Base-by-base conservation (phyloP, 1,140 invertebrate species). In the Habropoda laboriosa region DNA sequence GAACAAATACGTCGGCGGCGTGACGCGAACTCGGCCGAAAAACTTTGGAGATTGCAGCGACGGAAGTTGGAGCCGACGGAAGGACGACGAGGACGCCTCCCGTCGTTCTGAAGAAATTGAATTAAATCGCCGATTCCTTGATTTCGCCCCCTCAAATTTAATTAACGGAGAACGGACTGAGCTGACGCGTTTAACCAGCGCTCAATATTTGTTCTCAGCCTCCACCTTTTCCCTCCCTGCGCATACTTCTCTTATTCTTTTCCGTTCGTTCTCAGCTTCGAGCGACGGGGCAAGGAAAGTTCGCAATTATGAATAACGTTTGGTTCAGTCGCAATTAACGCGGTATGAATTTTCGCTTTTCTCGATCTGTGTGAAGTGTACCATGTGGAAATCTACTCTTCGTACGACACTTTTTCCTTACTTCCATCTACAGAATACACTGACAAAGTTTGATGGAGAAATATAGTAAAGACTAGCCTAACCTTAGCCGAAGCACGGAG, bases 41-140 rank as follows among this genome's bases (percentile, higher is more conserved):
- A 86, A 86, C 57, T 86, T 86, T 77, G 53, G 38, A 68, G 60
- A 75, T 85, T 67, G 83, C 58, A 24, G 35, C 49, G 68, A 27
- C 51, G 45, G 13, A 74, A 83, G 30, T 63, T 78, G 24, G 24
- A 21, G 8, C 13, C 38, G 21, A 45, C 35, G 42, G 24, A 40
- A 64, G 49, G 18, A 27, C 55, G 55, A 35, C 13, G 42, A 7
- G 21, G 47, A 18, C 45, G 64, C 12, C 32, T 13, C 16, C 27
- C 27, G 16, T 45, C 16, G 13, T 53, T 8, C 53, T 16, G 16
- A 47, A 68, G 75, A 67, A 72, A 80, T 85, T 55, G 53, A 83
- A 85, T 85, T 74, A 80, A 85, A 68, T 80, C n/a, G 71, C 82
- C 76, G 82, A 85, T 80, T 80, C 53, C 72, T 72, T 80, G 64